phyloP scores from a whole-genome alignment of 2,113 vertebrate species.

The Benthochromis sp. region DNA sequence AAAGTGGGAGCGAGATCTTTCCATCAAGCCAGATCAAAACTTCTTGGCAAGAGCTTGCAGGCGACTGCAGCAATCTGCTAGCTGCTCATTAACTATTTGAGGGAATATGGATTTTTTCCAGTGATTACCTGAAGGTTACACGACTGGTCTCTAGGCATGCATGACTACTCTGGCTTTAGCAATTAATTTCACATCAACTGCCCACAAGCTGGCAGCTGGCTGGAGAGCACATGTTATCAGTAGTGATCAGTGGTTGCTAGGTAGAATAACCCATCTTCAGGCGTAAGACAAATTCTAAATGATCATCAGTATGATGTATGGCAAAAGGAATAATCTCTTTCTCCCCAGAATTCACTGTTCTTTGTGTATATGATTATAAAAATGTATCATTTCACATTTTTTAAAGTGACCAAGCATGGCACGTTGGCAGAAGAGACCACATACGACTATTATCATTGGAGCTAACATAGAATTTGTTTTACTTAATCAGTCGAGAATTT shows the following conservation, averaged over 20 bases:
- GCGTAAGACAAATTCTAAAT: not conserved
- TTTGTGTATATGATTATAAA: not conserved
- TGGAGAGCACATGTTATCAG: not conserved
- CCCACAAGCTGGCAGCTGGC: not conserved
- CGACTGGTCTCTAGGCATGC: not conserved
- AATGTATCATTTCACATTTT: not conserved
- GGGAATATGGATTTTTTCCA: not conserved
- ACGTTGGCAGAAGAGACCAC: not conserved
- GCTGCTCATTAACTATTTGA: not conserved
- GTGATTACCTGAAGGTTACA: not conserved
- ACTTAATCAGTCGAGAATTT: not conserved
- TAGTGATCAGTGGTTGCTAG: not conserved
- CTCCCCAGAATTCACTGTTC: not conserved
- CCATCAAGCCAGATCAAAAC: not conserved
- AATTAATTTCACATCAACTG: not conserved
- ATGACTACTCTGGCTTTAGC: not conserved
- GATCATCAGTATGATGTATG: not conserved
- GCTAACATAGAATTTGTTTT: not conserved
- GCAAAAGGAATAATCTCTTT: not conserved
- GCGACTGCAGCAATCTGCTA: not conserved
- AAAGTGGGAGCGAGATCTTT: fast-evolving
- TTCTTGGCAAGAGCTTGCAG: fast-evolving
- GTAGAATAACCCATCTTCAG: not conserved
- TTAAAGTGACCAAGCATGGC: not conserved
- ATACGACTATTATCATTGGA: fast-evolving